Evolutionary conservation across 2,888 invertebrate genomes (phyloP).

Genomic region (Seira musarum): DNA sequence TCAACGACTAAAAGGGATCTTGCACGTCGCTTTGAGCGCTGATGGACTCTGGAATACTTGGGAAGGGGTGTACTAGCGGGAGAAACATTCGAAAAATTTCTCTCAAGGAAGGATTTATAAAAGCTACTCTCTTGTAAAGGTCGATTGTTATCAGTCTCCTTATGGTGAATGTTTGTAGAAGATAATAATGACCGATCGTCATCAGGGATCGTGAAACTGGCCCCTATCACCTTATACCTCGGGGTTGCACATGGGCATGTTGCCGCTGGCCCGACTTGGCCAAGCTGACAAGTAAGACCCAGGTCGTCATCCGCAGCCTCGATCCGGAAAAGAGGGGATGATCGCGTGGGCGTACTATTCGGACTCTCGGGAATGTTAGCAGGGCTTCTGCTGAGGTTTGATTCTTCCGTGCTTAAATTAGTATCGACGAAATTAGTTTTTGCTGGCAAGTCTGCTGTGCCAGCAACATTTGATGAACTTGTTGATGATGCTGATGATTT

Average conservation of each 20-base stretch:
- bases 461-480: conserved; percentile 28
- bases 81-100: conserved; percentile 44
- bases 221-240: conserved; percentile 67
- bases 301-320: conserved; percentile 70
- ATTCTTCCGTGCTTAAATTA: conserved; percentile 40
- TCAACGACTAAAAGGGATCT: background rate
- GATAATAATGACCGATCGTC: conserved; percentile 57
- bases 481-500: conserved; percentile 9
- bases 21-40: background rate
- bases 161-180: conserved; percentile 44
- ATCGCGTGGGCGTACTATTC: conserved; percentile 14
- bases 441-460: conserved; percentile 38
- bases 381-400: conserved; percentile 22
- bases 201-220: conserved; percentile 55
- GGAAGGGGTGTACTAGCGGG: background rate
- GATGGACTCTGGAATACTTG: background rate
- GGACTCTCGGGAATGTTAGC: conserved; percentile 1
- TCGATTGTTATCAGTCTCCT: conserved; percentile 60
- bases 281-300: conserved; percentile 71
- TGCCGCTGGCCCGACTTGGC: conserved; percentile 70
- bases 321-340: conserved; percentile 68
- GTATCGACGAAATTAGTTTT: conserved; percentile 39
- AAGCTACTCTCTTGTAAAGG: conserved; percentile 60
- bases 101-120: conserved; percentile 52
- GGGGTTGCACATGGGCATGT: conserved; percentile 71